These are phyloP conservation scores for Lepus americanus DNA, from an alignment of 2,113 vertebrate genomes.

Conservation along the genomic window DNA sequence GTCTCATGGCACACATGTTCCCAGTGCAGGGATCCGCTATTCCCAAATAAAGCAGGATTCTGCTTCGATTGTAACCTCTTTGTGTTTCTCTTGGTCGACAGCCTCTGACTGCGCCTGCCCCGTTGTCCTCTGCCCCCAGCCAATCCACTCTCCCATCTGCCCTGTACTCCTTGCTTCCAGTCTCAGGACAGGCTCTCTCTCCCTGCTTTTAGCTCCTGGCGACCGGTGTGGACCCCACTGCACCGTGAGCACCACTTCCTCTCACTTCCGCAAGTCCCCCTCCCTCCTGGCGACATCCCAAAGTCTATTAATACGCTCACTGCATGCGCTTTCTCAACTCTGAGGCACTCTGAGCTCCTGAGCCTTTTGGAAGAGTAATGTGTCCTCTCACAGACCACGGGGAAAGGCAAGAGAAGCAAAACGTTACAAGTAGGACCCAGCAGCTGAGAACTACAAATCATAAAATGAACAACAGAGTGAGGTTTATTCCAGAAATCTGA, in stretches of 20 bases:
- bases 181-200: background rate
- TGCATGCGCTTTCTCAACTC: background rate
- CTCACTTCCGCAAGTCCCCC: background rate
- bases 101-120: background rate
- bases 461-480: slow-evolving; percentile 24
- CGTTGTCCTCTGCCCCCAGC: background rate
- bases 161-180: background rate
- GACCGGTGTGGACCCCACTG: fast-evolving
- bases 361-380: background rate
- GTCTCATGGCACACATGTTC: too few relatives aligned
- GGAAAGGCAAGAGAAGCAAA: slow-evolving; percentile 6
- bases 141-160: fast-evolving
- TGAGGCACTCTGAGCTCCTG: background rate
- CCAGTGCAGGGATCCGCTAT: too few relatives aligned
- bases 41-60: too few relatives aligned
- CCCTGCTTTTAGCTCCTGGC: background rate
- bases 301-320: background rate
- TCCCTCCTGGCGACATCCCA: background rate
- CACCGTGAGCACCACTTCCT: background rate
- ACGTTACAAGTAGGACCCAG: slow-evolving; percentile 12
- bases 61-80: too few relatives aligned
- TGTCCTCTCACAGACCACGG: background rate
- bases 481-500: slow-evolving; percentile 12
- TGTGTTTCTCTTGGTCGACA: too few relatives aligned
- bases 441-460: slow-evolving; percentile 44